phyloP scores from a whole-genome alignment of 2,797 vertebrate species.

The Eleutherodactylus coqui region DNA sequence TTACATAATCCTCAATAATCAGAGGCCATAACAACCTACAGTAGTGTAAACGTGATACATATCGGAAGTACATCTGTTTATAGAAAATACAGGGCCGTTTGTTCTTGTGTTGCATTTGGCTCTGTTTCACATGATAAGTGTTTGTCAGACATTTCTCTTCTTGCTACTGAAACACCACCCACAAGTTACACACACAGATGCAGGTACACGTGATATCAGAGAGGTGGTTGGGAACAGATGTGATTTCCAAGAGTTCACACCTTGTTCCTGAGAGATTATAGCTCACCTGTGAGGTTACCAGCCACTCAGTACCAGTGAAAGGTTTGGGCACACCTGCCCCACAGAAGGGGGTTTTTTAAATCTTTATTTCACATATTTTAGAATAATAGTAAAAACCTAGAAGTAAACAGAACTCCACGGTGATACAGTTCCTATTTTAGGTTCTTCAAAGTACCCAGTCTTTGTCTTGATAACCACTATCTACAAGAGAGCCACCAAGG shows the following conservation, averaged over 20 bases:
- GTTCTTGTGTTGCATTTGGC: background rate
- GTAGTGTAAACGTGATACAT: background rate
- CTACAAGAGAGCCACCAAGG: no score
- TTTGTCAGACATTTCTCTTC: background rate
- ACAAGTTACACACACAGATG: background rate
- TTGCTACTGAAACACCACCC: background rate
- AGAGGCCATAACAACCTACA: background rate
- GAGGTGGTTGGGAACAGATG: background rate
- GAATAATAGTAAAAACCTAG: no score
- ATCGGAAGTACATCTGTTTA: background rate
- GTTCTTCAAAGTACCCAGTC: no score
- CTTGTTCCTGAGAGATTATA: background rate
- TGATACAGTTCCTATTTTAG: no score
- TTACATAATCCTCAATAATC: background rate
- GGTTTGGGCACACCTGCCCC: background rate
- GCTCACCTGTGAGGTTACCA: background rate
- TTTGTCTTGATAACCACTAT: no score
- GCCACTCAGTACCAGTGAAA: background rate
- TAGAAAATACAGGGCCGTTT: background rate
- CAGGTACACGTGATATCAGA: background rate
- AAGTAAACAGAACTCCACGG: no score
- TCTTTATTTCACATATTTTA: no score
- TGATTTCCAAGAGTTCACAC: background rate
- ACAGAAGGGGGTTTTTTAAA: background rate
- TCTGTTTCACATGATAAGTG: background rate